Conservation (phyloP, 2,888 invertebrate species). For the Silvanus unidentatus region DNA sequence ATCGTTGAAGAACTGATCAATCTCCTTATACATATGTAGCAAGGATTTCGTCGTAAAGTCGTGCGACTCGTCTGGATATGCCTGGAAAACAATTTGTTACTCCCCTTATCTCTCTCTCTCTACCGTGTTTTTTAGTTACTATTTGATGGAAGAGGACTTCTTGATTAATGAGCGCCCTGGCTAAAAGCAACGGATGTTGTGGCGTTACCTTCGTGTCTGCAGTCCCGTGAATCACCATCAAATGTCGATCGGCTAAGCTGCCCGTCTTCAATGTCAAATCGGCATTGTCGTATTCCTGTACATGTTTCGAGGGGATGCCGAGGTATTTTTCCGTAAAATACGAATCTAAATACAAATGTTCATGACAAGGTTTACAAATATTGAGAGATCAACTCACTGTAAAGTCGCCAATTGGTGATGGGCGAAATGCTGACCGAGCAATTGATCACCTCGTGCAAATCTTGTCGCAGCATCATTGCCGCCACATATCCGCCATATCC, state of each 20-base stretch:
- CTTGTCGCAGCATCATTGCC: conserved; percentile 71
- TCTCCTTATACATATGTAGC: conserved; percentile 73
- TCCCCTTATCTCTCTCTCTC: no score
- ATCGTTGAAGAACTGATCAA: conserved; percentile 83
- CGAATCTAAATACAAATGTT: conserved; percentile 57
- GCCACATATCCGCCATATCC: conserved; percentile 87
- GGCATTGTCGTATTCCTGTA: conserved; percentile 65
- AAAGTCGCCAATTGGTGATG: conserved; percentile 75
- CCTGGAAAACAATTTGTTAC: conserved; percentile 48
- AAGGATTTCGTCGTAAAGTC: conserved; percentile 61
- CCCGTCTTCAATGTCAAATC: conserved; percentile 75
- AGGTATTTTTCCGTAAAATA: conserved; percentile 88
- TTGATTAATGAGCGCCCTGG: conserved; percentile 73
- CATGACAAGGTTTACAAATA: conserved; percentile 6
- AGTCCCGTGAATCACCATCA: conserved; percentile 73
- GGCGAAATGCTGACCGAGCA: conserved; percentile 86
- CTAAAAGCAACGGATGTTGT: conserved; percentile 79
- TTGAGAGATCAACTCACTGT: conserved; percentile 58
- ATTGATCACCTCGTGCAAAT: conserved; percentile 68
- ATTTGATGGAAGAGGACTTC: conserved; percentile 79
- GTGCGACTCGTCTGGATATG: conserved; percentile 84
- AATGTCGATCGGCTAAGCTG: conserved; percentile 63
- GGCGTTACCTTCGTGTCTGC: conserved; percentile 82
- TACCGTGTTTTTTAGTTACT: no score
- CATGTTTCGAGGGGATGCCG: conserved; percentile 64